Evolutionary conservation across 2,113 vertebrate species (phyloP).

Genomic region (Genyomyrus donnyi): DNA sequence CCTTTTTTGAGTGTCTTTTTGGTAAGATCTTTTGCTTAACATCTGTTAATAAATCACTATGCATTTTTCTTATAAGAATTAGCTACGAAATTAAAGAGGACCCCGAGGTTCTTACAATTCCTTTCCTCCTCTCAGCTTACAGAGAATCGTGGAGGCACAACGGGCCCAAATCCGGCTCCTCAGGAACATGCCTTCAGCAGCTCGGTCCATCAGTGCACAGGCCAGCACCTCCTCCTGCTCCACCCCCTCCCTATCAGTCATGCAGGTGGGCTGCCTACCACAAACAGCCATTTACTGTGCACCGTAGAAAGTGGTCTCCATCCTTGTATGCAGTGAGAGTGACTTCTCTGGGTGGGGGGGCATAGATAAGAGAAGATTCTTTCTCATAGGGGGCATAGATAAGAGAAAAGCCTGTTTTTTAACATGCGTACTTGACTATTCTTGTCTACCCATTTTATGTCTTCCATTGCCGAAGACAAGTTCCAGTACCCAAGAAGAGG

Average conservation of each 20-base stretch:
- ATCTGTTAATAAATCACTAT: background rate
- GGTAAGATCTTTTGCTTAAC: background rate
- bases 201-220: background rate
- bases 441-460: too few relatives aligned
- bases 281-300: background rate
- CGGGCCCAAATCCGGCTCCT: slow-evolving; percentile 9
- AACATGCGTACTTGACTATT: too few relatives aligned
- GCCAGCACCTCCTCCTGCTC: background rate
- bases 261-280: background rate
- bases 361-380: too few relatives aligned
- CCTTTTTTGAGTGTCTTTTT: background rate
- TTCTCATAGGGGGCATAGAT: too few relatives aligned
- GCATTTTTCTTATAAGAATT: background rate
- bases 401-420: background rate
- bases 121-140: slow-evolving; percentile 1
- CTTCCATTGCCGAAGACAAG: too few relatives aligned
- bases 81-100: background rate
- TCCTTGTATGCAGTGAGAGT: background rate
- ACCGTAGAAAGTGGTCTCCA: background rate
- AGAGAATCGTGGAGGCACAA: slow-evolving; percentile 15
- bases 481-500: too few relatives aligned
- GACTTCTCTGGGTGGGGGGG: too few relatives aligned
- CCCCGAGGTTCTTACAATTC: too few relatives aligned
- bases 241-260: background rate
- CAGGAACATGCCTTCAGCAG: background rate